Percentiles rank a stretch among this genome's conserved stretches.
Evolutionary conservation across 1,140 invertebrate species (phyloP).

Genomic region (Aricia agestis): DNA sequence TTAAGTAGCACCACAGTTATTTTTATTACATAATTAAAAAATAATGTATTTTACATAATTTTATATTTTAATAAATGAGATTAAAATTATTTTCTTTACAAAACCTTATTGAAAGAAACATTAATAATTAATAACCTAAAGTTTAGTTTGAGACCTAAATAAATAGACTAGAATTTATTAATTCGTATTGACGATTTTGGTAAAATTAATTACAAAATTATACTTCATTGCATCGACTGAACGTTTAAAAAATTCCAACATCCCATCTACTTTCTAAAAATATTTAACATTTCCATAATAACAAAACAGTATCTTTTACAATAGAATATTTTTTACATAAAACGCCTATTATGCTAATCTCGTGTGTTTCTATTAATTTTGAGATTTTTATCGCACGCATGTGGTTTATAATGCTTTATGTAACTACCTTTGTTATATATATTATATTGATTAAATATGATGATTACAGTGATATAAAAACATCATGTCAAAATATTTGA

Average conservation of each 20-base stretch:
- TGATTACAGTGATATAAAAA: neutral
- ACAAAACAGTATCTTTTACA: neutral
- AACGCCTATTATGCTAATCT: conserved; percentile 9
- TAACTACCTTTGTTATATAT: neutral
- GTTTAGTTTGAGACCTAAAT: too few relatives aligned
- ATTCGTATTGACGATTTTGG: too few relatives aligned
- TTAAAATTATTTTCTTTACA: too few relatives aligned
- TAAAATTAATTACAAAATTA: too few relatives aligned
- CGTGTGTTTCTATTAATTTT: conserved; percentile 2
- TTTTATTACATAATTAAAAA: too few relatives aligned
- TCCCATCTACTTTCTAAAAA: conserved; percentile 3
- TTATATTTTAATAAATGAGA: too few relatives aligned
- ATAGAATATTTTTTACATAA: conserved; percentile 11
- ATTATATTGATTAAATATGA: neutral
- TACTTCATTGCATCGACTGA: too few relatives aligned
- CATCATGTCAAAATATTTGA: neutral
- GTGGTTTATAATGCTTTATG: neutral
- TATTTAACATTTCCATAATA: conserved; percentile 8
- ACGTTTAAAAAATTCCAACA: neutral
- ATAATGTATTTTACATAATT: too few relatives aligned
- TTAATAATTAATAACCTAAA: too few relatives aligned
- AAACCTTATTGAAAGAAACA: too few relatives aligned
- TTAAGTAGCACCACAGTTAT: too few relatives aligned
- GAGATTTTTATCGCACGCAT: neutral
- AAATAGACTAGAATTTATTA: too few relatives aligned